These are phyloP conservation scores for Actinopyga echinites DNA, from an alignment of 53 echinoderm and acorn worm species.

Conservation along the genomic window DNA sequence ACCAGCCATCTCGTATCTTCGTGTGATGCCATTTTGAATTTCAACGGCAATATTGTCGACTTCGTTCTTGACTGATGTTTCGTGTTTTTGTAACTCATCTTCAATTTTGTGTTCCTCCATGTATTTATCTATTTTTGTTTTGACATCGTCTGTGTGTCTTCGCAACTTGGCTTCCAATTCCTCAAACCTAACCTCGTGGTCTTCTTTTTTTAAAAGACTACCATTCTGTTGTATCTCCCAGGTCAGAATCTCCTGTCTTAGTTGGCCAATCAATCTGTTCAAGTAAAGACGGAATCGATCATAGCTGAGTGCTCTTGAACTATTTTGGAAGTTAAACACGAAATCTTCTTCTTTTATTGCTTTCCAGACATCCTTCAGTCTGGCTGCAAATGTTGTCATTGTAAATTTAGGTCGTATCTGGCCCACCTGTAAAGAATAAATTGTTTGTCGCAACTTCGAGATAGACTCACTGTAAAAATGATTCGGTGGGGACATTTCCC, in stretches of 20 bases:
- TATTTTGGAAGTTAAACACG: slow-evolving; percentile 29
- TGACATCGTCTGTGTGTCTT: neutral
- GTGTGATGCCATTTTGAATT: neutral
- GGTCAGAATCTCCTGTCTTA: neutral
- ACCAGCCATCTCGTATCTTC: neutral
- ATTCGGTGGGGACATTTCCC: slow-evolving; percentile 31
- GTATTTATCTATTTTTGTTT: slow-evolving; percentile 1
- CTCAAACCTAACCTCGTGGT: no score
- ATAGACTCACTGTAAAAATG: slow-evolving; percentile 26
- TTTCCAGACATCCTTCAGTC: slow-evolving; percentile 17
- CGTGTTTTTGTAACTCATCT: neutral
- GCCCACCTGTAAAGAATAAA: neutral
- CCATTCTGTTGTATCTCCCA: neutral
- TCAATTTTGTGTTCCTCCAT: slow-evolving; percentile 1
- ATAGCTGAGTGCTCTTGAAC: slow-evolving; percentile 29
- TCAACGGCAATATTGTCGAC: neutral
- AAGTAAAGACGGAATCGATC: neutral
- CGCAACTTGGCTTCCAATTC: neutral
- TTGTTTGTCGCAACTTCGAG: neutral
- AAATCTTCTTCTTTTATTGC: slow-evolving; percentile 36
- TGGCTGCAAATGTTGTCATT: neutral
- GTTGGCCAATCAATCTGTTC: neutral
- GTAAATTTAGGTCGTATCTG: slow-evolving; percentile 20
- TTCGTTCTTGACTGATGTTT: neutral
- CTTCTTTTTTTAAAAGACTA: neutral